Evolutionary conservation across 2,888 invertebrate genomes (phyloP).

Genomic region (Harmothoe impar): DNA sequence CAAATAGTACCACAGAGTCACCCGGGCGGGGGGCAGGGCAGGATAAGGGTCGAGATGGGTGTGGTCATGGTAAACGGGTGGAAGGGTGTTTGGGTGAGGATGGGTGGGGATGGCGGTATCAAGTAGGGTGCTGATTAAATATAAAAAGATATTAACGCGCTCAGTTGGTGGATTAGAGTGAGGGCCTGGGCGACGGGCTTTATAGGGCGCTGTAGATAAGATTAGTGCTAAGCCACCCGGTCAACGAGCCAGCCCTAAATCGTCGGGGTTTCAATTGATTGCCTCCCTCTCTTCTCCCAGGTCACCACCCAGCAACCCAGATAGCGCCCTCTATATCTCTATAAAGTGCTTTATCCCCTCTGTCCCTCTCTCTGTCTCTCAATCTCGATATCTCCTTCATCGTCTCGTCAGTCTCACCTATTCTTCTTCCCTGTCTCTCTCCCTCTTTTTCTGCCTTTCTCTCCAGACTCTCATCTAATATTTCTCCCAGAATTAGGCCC

Average conservation of each 20-base stretch:
- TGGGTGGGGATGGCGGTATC: no score
- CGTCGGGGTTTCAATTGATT: neutral
- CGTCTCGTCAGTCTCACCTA: neutral
- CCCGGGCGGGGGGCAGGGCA: no score
- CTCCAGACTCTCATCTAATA: no score
- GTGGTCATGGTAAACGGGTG: no score
- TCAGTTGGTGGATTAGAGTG: slow-evolving; percentile 35
- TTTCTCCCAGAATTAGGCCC: no score
- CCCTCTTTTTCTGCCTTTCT: neutral
- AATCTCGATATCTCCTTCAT: no score
- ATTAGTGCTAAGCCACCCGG: neutral
- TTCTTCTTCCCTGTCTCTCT: neutral
- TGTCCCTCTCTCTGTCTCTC: neutral
- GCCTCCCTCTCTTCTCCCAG: neutral
- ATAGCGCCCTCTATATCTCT: no score
- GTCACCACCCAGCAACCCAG: no score
- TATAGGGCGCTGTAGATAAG: slow-evolving; percentile 1
- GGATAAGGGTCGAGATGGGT: no score
- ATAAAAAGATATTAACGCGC: slow-evolving; percentile 26
- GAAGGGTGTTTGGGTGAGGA: no score
- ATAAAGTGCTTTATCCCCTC: no score
- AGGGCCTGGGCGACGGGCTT: neutral
- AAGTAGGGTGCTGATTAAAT: slow-evolving; percentile 2
- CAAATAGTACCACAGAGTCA: no score
- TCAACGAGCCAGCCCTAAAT: neutral